Evolutionary conservation across 1,140 invertebrate species (phyloP), one percentile per base, ranked within the genome.

Genomic region (Temnothorax nylanderi): DNA sequence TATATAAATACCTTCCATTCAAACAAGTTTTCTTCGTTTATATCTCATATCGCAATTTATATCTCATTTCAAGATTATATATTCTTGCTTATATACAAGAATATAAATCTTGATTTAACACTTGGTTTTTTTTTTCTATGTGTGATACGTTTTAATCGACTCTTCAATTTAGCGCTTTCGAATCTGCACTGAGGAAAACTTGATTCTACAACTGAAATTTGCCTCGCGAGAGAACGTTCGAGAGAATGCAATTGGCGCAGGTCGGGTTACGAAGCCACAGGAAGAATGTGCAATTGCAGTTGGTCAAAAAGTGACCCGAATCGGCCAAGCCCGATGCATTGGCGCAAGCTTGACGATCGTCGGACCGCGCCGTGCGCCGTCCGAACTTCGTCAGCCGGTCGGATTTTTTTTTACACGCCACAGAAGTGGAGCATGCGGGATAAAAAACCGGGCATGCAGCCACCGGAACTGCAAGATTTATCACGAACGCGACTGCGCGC

Each of bases 211-310:
- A 54, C 47, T 37, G 41, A 81, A 81, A 69, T 71, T 54, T 51
- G 13, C 26, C 34, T 58, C 49, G 44, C 34, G 41, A 76, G 41
- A 41, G 26, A 34, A 0, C 18, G 77, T 82, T 62, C 44, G 76
- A 44, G 85, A 86, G 26, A 90, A 89, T 86, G 88, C 78, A 34
- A 34, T 7, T 13, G 64, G 44, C 6, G 51, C 81, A 69, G 77
- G 56, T 89, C 69, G 44, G 26, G 6, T 32, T 64, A 54, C 80
- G 49, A 62, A 32, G 21, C 32, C 54, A 51, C 41, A 49, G 47
- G 49, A 89, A 89, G 88, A 90, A 90, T 90, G 77, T 64, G 77
- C 89, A 75, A 89, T 90, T 84, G 85, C 88, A 56, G 51, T 54
- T 16, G 44, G 21, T 34, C 85, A 67, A 87, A 89, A 87, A 86